phyloP scores from a whole-genome alignment of 2,113 vertebrate species.

The Choloepus hoffmanni region DNA sequence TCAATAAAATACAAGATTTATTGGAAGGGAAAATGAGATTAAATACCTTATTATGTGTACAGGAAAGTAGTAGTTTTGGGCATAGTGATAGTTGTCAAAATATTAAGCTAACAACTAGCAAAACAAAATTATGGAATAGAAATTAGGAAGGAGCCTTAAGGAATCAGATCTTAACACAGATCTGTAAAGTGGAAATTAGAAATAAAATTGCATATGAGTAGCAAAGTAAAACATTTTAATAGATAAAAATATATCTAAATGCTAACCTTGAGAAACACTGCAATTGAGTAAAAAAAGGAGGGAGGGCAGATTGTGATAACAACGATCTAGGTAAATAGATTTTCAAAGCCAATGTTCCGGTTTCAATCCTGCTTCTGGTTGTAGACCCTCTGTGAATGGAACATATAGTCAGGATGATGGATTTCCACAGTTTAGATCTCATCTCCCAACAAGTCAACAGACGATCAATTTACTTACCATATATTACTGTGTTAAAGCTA shows the following conservation, averaged over 20 bases:
- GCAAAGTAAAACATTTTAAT: background rate
- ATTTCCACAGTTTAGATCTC: background rate
- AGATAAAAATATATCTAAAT: background rate
- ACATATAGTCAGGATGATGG: background rate
- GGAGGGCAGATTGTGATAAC: background rate
- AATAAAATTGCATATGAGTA: background rate
- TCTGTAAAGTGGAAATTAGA: background rate
- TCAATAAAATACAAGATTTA: background rate
- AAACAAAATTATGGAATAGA: background rate
- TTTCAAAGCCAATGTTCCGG: background rate
- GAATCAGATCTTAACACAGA: background rate
- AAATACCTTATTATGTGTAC: background rate
- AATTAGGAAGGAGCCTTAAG: background rate
- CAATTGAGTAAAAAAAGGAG: background rate
- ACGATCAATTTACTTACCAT: background rate
- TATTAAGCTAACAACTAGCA: background rate
- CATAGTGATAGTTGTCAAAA: background rate
- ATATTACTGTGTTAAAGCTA: background rate
- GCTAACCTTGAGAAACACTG: background rate
- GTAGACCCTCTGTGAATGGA: background rate
- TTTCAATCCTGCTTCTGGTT: background rate
- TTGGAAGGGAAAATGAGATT: background rate
- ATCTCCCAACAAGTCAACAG: background rate
- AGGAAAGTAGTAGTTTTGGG: background rate
- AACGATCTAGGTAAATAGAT: background rate